phyloP scores from a whole-genome alignment of 1,140 invertebrate species.

The Nomia melanderi region DNA sequence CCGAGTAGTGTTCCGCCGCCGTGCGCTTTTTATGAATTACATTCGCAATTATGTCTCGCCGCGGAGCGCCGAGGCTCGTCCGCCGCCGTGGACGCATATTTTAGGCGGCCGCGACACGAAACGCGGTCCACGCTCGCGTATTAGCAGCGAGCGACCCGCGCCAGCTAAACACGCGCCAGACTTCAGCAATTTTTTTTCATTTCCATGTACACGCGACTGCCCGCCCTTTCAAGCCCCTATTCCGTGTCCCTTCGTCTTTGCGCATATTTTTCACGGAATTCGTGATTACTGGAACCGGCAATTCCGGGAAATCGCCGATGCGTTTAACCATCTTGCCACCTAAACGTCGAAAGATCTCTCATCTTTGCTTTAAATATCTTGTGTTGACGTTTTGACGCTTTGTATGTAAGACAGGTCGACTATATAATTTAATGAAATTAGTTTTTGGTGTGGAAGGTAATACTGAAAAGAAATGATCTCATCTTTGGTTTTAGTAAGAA shows the following conservation, averaged over 20 bases:
- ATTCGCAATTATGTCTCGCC: slow-evolving; percentile 65
- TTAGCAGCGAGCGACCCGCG: slow-evolving; percentile 40
- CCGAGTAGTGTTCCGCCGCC: slow-evolving; percentile 8
- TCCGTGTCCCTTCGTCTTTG: not conserved
- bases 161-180: slow-evolving; percentile 50
- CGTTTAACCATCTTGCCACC: too few species aligned
- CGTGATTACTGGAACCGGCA: not conserved
- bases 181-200: slow-evolving; percentile 47
- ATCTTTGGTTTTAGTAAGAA: too few species aligned
- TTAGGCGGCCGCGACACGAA: slow-evolving; percentile 30
- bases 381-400: too few species aligned
- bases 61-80: slow-evolving; percentile 4
- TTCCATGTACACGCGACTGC: slow-evolving; percentile 31
- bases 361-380: too few species aligned
- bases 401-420: too few species aligned
- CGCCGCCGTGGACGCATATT: slow-evolving; percentile 42
- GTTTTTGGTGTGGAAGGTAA: too few species aligned
- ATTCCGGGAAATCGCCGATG: not conserved
- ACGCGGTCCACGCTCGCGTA: slow-evolving; percentile 20
- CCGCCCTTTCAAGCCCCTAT: not conserved
- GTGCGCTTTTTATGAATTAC: slow-evolving; percentile 67
- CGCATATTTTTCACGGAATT: slow-evolving; percentile 2
- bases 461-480: too few species aligned
- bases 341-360: too few species aligned
- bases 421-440: too few species aligned